phyloP scores from a whole-genome alignment of 2,113 vertebrate species.

The Seriola aureovittata region DNA sequence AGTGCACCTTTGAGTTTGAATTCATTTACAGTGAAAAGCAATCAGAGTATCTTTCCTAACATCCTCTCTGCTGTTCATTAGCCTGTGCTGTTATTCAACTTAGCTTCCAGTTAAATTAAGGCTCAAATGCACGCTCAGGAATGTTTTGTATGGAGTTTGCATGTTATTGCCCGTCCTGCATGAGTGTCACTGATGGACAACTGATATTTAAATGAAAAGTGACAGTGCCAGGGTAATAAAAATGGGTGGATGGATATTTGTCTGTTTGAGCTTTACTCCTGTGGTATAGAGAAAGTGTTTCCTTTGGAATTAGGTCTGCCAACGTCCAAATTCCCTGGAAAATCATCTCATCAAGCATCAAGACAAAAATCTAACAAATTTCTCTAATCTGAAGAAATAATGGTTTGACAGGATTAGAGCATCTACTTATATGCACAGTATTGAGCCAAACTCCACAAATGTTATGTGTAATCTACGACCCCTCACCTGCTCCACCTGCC shows the following conservation, averaged over 20 bases:
- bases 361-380: conserved; percentile 2
- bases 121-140: no score
- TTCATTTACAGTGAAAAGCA: no score
- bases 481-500: no score
- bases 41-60: no score
- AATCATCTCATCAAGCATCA: neutral
- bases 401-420: neutral
- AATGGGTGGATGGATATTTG: neutral
- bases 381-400: conserved; percentile 2
- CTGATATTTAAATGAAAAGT: no score
- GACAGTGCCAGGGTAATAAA: no score
- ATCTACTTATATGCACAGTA: neutral
- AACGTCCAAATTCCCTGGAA: neutral
- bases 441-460: neutral
- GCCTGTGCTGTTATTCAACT: no score
- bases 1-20: no score
- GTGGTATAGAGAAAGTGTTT: neutral
- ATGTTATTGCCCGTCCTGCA: neutral
- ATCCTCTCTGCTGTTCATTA: no score
- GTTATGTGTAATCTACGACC: no score
- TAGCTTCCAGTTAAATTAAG: no score
- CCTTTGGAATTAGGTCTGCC: neutral
- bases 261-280: neutral
- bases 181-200: neutral
- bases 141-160: no score